Evolutionary conservation across 2,113 vertebrate species (phyloP).

Genomic region (Psammodynastes pulverulentus): DNA sequence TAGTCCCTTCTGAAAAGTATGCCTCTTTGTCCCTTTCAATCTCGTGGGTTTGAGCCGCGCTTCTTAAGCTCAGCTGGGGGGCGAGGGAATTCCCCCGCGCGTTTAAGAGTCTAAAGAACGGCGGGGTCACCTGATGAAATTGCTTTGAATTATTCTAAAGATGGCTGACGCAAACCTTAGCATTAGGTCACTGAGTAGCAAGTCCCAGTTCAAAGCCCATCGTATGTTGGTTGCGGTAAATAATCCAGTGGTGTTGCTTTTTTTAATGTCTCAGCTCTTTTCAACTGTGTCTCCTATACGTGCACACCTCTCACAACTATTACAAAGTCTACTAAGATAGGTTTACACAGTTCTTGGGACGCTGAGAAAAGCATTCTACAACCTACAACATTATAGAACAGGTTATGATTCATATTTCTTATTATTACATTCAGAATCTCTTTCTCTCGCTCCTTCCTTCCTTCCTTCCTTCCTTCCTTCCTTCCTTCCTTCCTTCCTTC

Average conservation of each 20-base stretch:
- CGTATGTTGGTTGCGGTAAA: neutral
- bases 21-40: neutral
- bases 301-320: neutral
- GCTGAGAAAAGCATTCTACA: neutral
- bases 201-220: neutral
- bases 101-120: neutral
- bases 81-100: neutral
- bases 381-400: neutral
- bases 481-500: too few relatives aligned
- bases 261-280: neutral
- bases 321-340: neutral
- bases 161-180: neutral
- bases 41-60: neutral
- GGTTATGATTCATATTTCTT: neutral
- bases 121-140: neutral
- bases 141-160: neutral
- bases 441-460: too few relatives aligned
- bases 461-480: too few relatives aligned
- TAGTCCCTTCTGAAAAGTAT: neutral
- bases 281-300: neutral
- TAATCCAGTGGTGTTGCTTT: neutral
- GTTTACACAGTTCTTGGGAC: neutral
- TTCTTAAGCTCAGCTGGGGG: neutral
- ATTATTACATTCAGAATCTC: neutral
- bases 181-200: neutral